Conservation (phyloP, 1,140 invertebrate species). For the Littorina saxatilis region DNA sequence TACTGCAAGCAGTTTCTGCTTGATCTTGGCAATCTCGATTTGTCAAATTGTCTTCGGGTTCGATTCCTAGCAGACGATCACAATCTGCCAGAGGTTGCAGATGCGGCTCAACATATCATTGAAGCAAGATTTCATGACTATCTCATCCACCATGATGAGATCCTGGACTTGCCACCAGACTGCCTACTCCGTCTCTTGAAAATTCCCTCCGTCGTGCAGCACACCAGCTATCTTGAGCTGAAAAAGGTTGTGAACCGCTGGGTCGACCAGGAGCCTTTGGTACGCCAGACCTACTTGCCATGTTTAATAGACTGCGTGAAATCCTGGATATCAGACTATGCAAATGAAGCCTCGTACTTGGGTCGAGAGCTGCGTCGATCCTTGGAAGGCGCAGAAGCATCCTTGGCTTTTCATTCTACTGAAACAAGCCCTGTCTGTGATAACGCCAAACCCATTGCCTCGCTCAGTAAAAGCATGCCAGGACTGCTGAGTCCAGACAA, state of each 20-base stretch:
- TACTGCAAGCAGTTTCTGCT: slow-evolving; percentile 72
- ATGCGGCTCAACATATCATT: slow-evolving; percentile 67
- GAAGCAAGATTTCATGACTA: slow-evolving; percentile 72
- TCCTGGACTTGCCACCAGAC: slow-evolving; percentile 71
- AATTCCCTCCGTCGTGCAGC: slow-evolving; percentile 65
- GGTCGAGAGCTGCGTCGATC: slow-evolving; percentile 51
- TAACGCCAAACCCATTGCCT: slow-evolving; percentile 3
- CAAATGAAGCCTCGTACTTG: slow-evolving; percentile 56
- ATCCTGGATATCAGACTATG: slow-evolving; percentile 66
- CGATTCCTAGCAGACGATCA: slow-evolving; percentile 69
- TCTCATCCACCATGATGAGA: slow-evolving; percentile 70
- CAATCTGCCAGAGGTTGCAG: slow-evolving; percentile 66
- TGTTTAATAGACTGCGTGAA: slow-evolving; percentile 62
- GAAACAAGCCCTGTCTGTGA: slow-evolving; percentile 14
- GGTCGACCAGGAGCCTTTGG: slow-evolving; percentile 63
- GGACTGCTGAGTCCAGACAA: slow-evolving; percentile 26
- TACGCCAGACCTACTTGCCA: slow-evolving; percentile 51
- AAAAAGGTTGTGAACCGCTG: slow-evolving; percentile 65
- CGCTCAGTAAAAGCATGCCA: neutral
- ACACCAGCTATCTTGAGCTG: slow-evolving; percentile 67
- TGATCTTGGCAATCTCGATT: slow-evolving; percentile 70
- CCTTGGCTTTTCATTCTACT: slow-evolving; percentile 12
- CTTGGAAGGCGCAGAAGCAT: slow-evolving; percentile 45
- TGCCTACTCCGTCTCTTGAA: slow-evolving; percentile 65
- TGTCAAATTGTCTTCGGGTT: slow-evolving; percentile 68